These are phyloP conservation scores for Psilopsiagon aymara DNA, from an alignment of 2,113 vertebrate species.

Conservation along the genomic window DNA sequence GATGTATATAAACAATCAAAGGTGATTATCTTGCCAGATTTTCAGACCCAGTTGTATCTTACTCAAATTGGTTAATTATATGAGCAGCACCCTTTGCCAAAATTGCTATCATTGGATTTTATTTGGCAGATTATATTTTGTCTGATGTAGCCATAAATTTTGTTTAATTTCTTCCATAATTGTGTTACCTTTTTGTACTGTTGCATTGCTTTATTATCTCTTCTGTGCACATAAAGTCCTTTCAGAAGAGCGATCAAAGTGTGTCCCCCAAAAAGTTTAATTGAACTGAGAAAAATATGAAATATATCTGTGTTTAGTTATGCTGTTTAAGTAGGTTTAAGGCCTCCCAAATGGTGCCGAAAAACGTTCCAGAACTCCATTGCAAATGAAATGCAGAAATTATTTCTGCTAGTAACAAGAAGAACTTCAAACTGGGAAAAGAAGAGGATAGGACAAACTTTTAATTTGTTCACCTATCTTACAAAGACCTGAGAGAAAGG, in stretches of 20 bases:
- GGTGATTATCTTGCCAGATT: not conserved
- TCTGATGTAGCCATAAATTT: not conserved
- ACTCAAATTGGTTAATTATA: not conserved
- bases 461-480: constrained; percentile 29
- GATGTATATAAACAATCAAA: not conserved
- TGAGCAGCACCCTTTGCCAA: not conserved
- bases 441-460: constrained; percentile 16
- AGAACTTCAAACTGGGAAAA: not conserved
- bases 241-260: not conserved
- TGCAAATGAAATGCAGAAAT: not conserved
- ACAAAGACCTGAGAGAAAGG: not conserved
- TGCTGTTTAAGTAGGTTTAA: not conserved
- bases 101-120: not conserved
- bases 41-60: not conserved
- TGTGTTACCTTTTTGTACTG: not conserved
- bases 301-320: not conserved
- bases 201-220: not conserved
- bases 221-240: not conserved
- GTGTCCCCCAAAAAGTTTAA: not conserved
- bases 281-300: not conserved
- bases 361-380: not conserved
- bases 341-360: not conserved
- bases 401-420: not conserved
- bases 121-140: not conserved
- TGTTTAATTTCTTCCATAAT: not conserved